These are phyloP conservation scores for Chloroceryle amazona DNA, from an alignment of 2,797 vertebrate species.

Conservation along the genomic window DNA sequence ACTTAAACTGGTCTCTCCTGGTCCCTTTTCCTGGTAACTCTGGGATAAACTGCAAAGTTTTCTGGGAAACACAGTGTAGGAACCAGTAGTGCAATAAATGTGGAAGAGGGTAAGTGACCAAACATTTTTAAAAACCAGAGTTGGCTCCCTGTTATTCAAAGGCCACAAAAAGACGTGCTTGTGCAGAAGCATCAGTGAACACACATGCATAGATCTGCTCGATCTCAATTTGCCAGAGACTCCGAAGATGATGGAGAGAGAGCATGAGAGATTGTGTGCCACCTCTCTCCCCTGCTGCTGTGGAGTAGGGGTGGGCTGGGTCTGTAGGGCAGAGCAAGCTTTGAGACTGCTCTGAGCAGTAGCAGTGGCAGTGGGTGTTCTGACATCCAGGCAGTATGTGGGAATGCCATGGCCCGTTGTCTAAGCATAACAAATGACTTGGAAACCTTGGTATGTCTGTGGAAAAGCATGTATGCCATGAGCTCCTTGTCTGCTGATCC, in stretches of 20 bases:
- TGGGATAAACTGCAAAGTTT: not conserved
- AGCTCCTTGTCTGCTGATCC: not conserved
- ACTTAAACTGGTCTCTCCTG: not conserved
- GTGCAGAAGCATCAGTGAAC: not conserved
- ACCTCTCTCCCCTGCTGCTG: not conserved
- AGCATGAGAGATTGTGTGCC: fast-evolving
- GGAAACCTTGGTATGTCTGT: not conserved
- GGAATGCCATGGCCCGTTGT: not conserved
- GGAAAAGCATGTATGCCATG: not conserved
- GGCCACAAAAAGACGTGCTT: not conserved
- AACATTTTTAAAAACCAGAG: not conserved
- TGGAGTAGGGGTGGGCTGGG: fast-evolving
- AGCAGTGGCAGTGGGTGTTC: not conserved
- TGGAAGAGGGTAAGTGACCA: not conserved
- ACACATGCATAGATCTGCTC: not conserved
- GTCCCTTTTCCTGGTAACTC: not conserved
- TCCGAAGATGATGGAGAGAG: not conserved
- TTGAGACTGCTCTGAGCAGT: not conserved
- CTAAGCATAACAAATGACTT: not conserved
- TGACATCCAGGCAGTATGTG: not conserved
- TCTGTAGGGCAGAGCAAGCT: not conserved
- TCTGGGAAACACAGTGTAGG: not conserved
- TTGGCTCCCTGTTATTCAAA: not conserved
- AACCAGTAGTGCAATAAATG: not conserved
- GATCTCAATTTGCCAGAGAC: not conserved